Base-by-base conservation (phyloP, 1,140 invertebrate species). In the Steinernema feltiae region DNA sequence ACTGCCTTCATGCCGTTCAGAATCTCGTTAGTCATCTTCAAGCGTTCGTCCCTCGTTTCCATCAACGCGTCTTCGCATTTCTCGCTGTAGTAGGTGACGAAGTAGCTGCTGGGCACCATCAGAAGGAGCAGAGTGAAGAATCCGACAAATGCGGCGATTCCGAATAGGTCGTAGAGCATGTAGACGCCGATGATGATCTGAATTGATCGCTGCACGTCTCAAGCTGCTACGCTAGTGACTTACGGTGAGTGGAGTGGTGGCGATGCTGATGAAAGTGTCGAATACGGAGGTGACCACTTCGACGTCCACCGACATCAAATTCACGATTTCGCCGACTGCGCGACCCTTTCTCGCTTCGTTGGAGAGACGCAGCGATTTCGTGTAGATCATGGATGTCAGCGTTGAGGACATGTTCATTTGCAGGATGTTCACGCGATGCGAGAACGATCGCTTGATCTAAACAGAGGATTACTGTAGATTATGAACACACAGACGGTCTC, bases 1-100 rank as follows among this genome's bases (percentile, higher is more conserved):
- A 95, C 91, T 72, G 92, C 89, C 87, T 91, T 90, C 29, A 91
- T 89, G 76, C 86, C 87, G 69, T 88, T 87, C 17, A 90, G 80
- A 31, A 90, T 86, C 82, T 90, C 90, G 70, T 86, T 88, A 74
- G 90, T 88, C 1, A 89, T 82, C 32, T 85, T 86, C 0, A 90
- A 85, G 78, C 91, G 86, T 63, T 86, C 79, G 78, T 91, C 91
- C 3, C 53, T 7, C 12, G 24, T 27, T 27, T 63, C 53, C 53
- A 90, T 86, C 78, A 91, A 86, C 63, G 86, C 79, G 78, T 91
- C 91, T 73, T 90, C 3, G 30, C 7, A 30, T 30, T 73, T 70
- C 70, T 48, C 46, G 3, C 48, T 21, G 1, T 21, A 27, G 31
- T 48, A 32, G 32, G 27, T 30, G 15, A 41, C 24, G 29, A 32